phyloP scores from a whole-genome alignment of 2,113 vertebrate genomes.

The Ornithorhynchus anatinus region DNA sequence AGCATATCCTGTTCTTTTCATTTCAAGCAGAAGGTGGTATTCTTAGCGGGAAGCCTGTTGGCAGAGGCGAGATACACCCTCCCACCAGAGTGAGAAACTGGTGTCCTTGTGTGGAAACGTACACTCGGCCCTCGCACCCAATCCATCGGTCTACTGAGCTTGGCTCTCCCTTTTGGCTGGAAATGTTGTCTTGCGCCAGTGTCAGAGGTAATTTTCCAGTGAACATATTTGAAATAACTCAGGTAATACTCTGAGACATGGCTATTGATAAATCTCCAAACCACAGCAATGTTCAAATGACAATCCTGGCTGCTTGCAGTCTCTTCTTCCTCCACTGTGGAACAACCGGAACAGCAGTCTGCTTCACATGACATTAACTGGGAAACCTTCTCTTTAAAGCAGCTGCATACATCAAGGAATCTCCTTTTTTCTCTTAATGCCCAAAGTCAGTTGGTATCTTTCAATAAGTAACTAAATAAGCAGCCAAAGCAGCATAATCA shows the following conservation, averaged over 20 bases:
- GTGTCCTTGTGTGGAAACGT: too few species aligned
- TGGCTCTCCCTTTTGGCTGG: not conserved
- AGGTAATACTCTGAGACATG: not conserved
- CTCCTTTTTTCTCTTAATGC: not conserved
- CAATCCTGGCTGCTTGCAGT: not conserved
- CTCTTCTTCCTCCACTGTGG: not conserved
- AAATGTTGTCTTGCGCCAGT: not conserved
- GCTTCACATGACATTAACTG: fast-evolving
- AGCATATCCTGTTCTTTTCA: too few species aligned
- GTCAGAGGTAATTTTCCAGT: not conserved
- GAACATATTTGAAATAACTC: not conserved
- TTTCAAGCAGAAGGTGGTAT: too few species aligned
- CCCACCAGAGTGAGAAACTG: too few species aligned
- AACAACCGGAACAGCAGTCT: fast-evolving
- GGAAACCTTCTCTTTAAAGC: not conserved
- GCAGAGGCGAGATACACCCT: too few species aligned
- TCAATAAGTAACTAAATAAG: constrained; percentile 18
- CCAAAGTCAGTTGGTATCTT: not conserved
- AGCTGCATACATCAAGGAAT: not conserved
- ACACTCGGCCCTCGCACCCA: too few species aligned
- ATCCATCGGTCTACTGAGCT: not conserved
- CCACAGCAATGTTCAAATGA: not conserved
- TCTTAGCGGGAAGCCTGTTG: too few species aligned
- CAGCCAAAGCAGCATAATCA: constrained; percentile 22
- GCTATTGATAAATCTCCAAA: not conserved